Evolutionary conservation across 2,797 vertebrate genomes (phyloP).

Genomic region (Schizopygopsis pylzovi): DNA sequence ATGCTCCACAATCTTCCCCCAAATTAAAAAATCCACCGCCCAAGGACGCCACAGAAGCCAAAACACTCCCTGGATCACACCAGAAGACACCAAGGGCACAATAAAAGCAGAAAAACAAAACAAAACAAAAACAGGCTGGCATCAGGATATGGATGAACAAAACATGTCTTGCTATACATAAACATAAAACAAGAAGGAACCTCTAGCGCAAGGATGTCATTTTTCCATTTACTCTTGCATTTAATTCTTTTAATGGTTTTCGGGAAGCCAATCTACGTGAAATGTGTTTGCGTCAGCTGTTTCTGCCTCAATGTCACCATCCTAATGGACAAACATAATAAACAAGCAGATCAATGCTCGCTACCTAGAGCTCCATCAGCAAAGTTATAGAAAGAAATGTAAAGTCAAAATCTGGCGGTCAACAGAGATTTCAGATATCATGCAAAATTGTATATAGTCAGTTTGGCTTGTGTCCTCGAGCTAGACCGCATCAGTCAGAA

Average conservation of each 20-base stretch:
- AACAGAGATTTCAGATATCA: slow-evolving; percentile 51
- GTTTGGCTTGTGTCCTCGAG: slow-evolving; percentile 62
- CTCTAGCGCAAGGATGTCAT: not conserved
- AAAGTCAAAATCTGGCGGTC: slow-evolving; percentile 38
- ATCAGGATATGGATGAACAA: slow-evolving; percentile 20
- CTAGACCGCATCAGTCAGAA: slow-evolving; percentile 64
- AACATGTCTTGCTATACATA: slow-evolving; percentile 61
- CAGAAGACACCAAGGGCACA: not conserved
- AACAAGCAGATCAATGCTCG: slow-evolving; percentile 44
- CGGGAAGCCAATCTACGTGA: slow-evolving; percentile 33
- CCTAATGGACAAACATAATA: slow-evolving; percentile 33
- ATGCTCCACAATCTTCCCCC: slow-evolving; percentile 71
- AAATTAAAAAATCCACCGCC: slow-evolving; percentile 67
- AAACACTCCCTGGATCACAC: slow-evolving; percentile 16
- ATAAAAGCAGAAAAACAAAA: not conserved
- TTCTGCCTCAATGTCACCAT: slow-evolving; percentile 70
- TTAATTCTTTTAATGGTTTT: slow-evolving; percentile 61
- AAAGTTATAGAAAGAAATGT: slow-evolving; percentile 34
- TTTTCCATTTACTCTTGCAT: slow-evolving; percentile 5
- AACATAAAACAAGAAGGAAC: slow-evolving; percentile 34
- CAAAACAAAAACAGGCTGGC: not conserved
- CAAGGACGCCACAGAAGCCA: slow-evolving; percentile 61
- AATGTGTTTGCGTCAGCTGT: slow-evolving; percentile 70
- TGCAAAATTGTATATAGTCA: slow-evolving; percentile 62
- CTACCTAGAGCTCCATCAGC: slow-evolving; percentile 43